Evolutionary conservation across 1,140 invertebrate genomes (phyloP).

Genomic region (Pseudomyrmex concolor): DNA sequence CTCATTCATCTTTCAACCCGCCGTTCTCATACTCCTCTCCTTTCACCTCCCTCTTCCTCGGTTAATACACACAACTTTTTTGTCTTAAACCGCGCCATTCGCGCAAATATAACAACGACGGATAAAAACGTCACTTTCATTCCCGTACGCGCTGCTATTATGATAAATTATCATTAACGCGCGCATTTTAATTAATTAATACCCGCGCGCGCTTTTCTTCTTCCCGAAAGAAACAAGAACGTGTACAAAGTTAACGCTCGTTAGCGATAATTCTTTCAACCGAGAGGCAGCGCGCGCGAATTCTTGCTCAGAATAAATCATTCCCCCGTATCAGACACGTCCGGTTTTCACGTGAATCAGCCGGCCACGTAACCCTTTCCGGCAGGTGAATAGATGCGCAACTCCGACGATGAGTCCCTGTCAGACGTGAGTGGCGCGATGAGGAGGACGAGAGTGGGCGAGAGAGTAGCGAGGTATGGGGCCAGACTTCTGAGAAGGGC

Average conservation of each 20-base stretch:
- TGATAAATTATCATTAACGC: constrained; percentile 43
- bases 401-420: constrained; percentile 59
- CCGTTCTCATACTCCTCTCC: not conserved
- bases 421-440: constrained; percentile 48
- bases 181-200: constrained; percentile 24
- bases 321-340: constrained; percentile 25
- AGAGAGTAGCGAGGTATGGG: constrained; percentile 21
- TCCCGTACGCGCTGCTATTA: not conserved
- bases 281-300: not conserved
- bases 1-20: constrained; percentile 53
- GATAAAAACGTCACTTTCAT: constrained; percentile 10
- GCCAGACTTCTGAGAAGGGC: constrained; percentile 78
- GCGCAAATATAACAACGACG: constrained; percentile 27
- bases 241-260: constrained; percentile 22
- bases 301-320: constrained; percentile 32
- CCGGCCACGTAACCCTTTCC: constrained; percentile 55
- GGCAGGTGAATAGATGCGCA: constrained; percentile 55
- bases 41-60: not conserved
- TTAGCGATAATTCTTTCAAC: constrained; percentile 1
- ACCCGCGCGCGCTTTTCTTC: not conserved
- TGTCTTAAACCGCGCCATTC: constrained; percentile 20
- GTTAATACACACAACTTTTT: constrained; percentile 61
- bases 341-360: constrained; percentile 40
- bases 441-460: not conserved
- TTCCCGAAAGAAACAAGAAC: not conserved